Conservation (phyloP, 2,797 vertebrate species). For the Neosilurus hyrtlii region DNA sequence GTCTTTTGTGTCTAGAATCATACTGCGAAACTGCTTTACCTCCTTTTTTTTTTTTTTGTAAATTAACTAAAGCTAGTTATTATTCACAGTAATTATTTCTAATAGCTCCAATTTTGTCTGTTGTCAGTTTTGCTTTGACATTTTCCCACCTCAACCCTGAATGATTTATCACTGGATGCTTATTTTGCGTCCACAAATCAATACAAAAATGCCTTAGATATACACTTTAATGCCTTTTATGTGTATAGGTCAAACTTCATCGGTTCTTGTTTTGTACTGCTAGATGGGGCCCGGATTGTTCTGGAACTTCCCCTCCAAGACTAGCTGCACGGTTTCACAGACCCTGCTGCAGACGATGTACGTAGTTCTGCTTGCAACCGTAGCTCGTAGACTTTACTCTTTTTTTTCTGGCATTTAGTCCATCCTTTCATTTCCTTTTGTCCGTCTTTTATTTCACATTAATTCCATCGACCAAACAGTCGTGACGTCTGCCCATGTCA, state of each 20-base stretch:
- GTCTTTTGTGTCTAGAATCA: slow-evolving; percentile 7
- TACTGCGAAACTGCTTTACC: background rate
- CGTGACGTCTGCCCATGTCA: slow-evolving; percentile 44
- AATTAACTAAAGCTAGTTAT: background rate
- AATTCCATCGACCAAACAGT: slow-evolving; percentile 40
- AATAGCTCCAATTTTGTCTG: background rate
- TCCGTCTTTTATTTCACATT: slow-evolving; percentile 57
- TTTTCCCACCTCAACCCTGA: background rate
- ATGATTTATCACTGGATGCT: slow-evolving; percentile 16
- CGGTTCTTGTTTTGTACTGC: slow-evolving; percentile 65
- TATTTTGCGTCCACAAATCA: slow-evolving; percentile 12
- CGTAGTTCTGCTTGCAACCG: slow-evolving; percentile 61
- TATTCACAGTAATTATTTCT: background rate
- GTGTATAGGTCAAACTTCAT: slow-evolving; percentile 48
- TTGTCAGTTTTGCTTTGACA: slow-evolving; percentile 26
- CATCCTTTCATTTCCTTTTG: slow-evolving; percentile 64
- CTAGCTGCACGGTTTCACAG: slow-evolving; percentile 73
- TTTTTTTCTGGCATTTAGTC: slow-evolving; percentile 59
- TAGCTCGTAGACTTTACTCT: slow-evolving; percentile 42
- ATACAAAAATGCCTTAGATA: slow-evolving; percentile 6
- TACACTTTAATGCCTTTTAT: slow-evolving; percentile 28
- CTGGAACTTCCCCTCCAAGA: slow-evolving; percentile 75
- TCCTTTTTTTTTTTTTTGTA: background rate
- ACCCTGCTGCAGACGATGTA: slow-evolving; percentile 78
- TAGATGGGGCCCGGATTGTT: slow-evolving; percentile 78